Conservation (phyloP, 2,888 invertebrate species). For the Plagodis dolabraria region DNA sequence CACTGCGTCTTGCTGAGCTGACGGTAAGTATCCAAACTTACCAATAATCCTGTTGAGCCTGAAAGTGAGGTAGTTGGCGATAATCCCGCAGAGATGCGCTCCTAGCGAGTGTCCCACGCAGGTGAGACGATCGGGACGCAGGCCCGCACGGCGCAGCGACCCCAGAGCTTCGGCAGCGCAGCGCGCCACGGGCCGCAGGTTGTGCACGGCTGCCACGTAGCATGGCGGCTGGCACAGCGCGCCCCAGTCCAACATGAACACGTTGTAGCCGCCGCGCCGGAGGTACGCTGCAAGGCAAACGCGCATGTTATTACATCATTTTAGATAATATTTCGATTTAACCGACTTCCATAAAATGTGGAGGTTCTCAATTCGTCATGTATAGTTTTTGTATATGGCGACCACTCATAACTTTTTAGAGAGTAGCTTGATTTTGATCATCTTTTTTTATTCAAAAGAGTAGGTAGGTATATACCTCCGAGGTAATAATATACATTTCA, state of each 20-base stretch:
- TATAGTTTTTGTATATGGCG: too few species aligned
- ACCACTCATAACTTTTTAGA: too few species aligned
- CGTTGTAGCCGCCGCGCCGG: slow-evolving; percentile 90
- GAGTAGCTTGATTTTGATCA: too few species aligned
- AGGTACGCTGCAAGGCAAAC: slow-evolving; percentile 85
- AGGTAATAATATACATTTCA: too few species aligned
- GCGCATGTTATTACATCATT: too few species aligned
- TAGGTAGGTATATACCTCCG: too few species aligned
- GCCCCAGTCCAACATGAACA: slow-evolving; percentile 92
- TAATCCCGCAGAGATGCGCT: slow-evolving; percentile 90
- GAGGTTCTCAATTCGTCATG: too few species aligned
- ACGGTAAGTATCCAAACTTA: slow-evolving; percentile 46
- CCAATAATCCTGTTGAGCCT: slow-evolving; percentile 90
- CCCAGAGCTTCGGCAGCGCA: slow-evolving; percentile 88
- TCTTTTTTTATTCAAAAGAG: too few species aligned
- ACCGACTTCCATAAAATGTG: too few species aligned
- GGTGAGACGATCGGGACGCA: slow-evolving; percentile 87
- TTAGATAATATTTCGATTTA: too few species aligned
- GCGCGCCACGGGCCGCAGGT: slow-evolving; percentile 88
- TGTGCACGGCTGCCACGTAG: slow-evolving; percentile 91
- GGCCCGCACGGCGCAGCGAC: slow-evolving; percentile 86
- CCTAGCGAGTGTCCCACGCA: slow-evolving; percentile 92
- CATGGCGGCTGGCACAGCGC: slow-evolving; percentile 88
- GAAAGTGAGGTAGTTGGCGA: slow-evolving; percentile 89
- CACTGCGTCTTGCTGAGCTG: too few species aligned